A percentile compares a stretch with the other conserved stretches of the same genome.
phyloP scores from a whole-genome alignment of 2,888 invertebrate species.

The Cerceris rybyensis region DNA sequence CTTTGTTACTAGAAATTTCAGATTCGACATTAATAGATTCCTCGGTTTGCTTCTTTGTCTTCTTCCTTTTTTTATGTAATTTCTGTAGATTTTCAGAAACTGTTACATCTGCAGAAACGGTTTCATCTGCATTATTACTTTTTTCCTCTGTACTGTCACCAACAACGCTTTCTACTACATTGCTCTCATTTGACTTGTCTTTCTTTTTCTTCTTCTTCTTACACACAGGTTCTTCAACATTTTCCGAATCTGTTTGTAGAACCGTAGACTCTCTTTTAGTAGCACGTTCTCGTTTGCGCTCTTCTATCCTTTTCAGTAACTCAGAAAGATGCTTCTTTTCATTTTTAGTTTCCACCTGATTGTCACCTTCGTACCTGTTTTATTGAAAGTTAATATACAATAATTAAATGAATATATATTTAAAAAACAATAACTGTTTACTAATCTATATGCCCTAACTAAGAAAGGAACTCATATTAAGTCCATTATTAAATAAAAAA shows the following conservation, averaged over 20 bases:
- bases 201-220: constrained; percentile 51
- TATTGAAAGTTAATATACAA: constrained; percentile 30
- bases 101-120: not conserved
- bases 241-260: constrained; percentile 11
- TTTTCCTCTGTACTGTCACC: not conserved
- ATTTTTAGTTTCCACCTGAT: constrained; percentile 61
- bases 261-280: constrained; percentile 22
- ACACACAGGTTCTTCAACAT: constrained; percentile 8
- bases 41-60: constrained; percentile 22
- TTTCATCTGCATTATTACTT: not conserved
- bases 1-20: too few species aligned
- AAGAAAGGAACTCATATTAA: too few species aligned
- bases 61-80: constrained; percentile 25
- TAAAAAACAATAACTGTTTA: constrained; percentile 3
- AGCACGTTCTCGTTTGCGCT: constrained; percentile 70
- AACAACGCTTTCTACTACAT: not conserved
- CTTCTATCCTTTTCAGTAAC: constrained; percentile 70
- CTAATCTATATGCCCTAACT: constrained; percentile 6
- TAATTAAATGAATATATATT: not conserved
- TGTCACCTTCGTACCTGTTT: constrained; percentile 73
- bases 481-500: not conserved
- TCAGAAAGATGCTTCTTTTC: constrained; percentile 68
- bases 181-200: constrained; percentile 1
- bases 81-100: not conserved
- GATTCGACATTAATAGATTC: not conserved